A percentile compares a stretch with the other conserved stretches of the same genome.
phyloP scores from a whole-genome alignment of 2,797 vertebrate species.

The Characodon lateralis region DNA sequence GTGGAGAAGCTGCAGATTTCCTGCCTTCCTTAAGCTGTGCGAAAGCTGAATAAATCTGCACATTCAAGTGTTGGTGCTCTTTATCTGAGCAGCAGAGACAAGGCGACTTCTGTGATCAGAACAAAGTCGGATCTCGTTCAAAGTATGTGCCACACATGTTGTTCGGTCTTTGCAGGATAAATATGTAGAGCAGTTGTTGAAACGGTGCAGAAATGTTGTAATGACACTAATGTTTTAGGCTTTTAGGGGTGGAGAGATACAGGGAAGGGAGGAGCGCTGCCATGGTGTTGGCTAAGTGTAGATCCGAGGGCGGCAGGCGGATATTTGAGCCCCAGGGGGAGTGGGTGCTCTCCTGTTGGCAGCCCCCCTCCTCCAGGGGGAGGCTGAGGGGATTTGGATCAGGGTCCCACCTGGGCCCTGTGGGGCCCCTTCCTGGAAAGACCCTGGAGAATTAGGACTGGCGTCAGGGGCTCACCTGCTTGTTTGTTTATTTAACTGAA shows the following conservation, averaged over 20 bases:
- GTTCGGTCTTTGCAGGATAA: neutral
- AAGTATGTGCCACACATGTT: neutral
- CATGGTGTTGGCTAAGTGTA: constrained; percentile 62
- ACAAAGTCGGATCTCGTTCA: neutral
- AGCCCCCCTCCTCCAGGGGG: constrained; percentile 50
- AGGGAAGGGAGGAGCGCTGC: constrained; percentile 13
- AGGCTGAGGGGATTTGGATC: constrained; percentile 74
- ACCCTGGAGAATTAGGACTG: constrained; percentile 48
- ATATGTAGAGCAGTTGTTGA: neutral
- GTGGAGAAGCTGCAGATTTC: constrained; percentile 21
- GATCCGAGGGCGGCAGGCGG: constrained; percentile 69
- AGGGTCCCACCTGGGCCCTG: constrained; percentile 75
- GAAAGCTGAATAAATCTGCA: constrained; percentile 7
- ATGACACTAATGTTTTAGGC: constrained; percentile 6
- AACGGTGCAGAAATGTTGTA: neutral
- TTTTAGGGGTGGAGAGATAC: neutral
- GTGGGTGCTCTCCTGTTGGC: constrained; percentile 62
- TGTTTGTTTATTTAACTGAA: constrained; percentile 44
- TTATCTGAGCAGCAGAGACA: neutral
- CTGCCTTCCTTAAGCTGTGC: constrained; percentile 20
- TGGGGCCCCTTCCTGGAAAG: constrained; percentile 73
- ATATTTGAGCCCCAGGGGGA: constrained; percentile 77
- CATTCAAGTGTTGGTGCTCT: neutral
- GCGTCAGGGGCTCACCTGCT: constrained; percentile 52
- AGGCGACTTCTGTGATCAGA: neutral